Evolutionary conservation across 2,113 vertebrate species (phyloP).

Genomic region (Tachycineta bicolor): DNA sequence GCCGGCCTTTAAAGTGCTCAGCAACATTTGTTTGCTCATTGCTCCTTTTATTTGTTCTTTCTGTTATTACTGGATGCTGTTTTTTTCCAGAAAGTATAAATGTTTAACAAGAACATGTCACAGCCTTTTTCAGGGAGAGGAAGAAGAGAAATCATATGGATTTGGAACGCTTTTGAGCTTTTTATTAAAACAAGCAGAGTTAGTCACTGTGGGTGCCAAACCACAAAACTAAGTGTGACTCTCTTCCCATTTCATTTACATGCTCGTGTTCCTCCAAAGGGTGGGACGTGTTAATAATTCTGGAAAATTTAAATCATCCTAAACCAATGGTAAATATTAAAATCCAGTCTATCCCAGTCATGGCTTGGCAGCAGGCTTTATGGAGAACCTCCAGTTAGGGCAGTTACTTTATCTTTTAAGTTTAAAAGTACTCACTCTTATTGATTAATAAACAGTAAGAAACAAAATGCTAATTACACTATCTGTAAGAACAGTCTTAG

Average conservation of each 20-base stretch:
- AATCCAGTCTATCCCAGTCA: neutral
- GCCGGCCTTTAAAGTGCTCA: neutral
- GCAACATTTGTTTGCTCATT: neutral
- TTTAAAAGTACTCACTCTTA: neutral
- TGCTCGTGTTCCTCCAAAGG: neutral
- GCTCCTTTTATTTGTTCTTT: neutral
- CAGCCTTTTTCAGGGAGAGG: neutral
- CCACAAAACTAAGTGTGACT: neutral
- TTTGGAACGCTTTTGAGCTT: neutral
- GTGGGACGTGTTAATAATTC: neutral
- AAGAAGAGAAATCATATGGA: neutral
- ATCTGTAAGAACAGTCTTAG: neutral
- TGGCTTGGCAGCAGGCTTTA: neutral
- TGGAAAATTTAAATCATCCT: neutral
- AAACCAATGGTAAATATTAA: neutral
- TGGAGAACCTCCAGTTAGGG: neutral
- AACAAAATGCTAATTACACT: neutral
- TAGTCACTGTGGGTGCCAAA: neutral
- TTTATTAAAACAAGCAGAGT: neutral
- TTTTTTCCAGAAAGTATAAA: neutral
- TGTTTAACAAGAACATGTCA: neutral
- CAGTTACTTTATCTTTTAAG: neutral
- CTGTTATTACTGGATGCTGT: neutral
- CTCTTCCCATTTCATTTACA: neutral
- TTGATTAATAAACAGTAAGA: neutral